phyloP scores from a whole-genome alignment of 2,113 vertebrate genomes.

The Pollimyrus isidori region DNA sequence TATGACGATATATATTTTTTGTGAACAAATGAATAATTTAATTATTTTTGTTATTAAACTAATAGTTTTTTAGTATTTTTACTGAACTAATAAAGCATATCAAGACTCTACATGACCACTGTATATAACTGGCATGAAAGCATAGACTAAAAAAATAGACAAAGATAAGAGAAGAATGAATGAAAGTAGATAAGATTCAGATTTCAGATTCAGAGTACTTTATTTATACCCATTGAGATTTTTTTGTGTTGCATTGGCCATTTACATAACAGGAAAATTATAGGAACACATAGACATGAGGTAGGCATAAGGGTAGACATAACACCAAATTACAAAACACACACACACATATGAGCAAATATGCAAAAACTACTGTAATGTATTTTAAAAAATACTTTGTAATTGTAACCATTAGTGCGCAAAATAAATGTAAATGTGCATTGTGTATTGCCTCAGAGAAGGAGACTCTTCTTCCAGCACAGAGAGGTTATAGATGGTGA shows the following conservation, averaged over 20 bases:
- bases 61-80: too few relatives aligned
- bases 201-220: background rate
- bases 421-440: background rate
- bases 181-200: background rate
- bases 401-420: background rate
- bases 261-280: background rate
- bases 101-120: too few relatives aligned
- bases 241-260: background rate
- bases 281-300: background rate
- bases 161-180: too few relatives aligned
- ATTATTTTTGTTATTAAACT: too few relatives aligned
- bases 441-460: background rate
- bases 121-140: too few relatives aligned
- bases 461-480: background rate
- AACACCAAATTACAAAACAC: background rate
- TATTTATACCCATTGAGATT: background rate
- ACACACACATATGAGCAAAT: background rate
- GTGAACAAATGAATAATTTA: too few relatives aligned
- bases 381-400: too few relatives aligned
- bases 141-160: too few relatives aligned
- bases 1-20: too few relatives aligned
- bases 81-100: too few relatives aligned
- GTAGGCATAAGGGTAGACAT: background rate
- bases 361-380: background rate
- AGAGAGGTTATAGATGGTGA: background rate